Evolutionary conservation across 92 coral and sea anemone species (phyloP).

Genomic region (Pocillopora grandis): DNA sequence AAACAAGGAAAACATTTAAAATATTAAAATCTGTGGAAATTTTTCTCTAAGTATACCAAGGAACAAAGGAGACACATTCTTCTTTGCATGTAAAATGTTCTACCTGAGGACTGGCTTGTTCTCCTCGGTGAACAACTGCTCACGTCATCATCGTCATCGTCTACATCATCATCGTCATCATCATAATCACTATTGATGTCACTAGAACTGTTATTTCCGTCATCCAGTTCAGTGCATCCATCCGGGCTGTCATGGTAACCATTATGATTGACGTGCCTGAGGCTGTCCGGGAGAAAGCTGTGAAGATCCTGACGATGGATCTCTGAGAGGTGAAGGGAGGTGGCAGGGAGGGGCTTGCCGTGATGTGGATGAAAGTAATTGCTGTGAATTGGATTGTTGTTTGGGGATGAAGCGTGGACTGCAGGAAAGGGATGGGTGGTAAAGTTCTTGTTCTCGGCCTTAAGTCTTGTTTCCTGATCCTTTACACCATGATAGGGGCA

Average conservation of each 20-base stretch:
- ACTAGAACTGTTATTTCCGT: constrained; percentile 38
- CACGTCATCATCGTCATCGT: constrained; percentile 47
- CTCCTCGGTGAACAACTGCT: constrained; percentile 44
- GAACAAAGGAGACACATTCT: too few relatives aligned
- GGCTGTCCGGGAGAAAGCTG: constrained; percentile 32
- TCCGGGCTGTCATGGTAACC: constrained; percentile 52
- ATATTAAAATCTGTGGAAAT: too few relatives aligned
- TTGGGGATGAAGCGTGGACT: constrained; percentile 47
- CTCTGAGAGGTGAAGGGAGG: constrained; percentile 37
- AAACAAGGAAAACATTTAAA: too few relatives aligned
- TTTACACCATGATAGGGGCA: constrained; percentile 59
- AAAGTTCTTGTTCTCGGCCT: constrained; percentile 51
- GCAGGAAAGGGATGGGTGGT: constrained; percentile 47
- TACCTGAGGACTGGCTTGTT: constrained; percentile 48
- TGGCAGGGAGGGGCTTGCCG: constrained; percentile 24
- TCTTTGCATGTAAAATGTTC: neutral
- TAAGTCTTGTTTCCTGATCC: constrained; percentile 62
- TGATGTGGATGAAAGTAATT: constrained; percentile 50
- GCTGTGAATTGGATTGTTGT: constrained; percentile 50
- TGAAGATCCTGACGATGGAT: constrained; percentile 31
- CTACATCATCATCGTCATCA: constrained; percentile 51
- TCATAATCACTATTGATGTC: constrained; percentile 70
- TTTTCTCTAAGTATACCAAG: too few relatives aligned
- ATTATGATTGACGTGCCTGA: constrained; percentile 49
- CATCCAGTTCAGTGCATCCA: constrained; percentile 39